Conservation (phyloP, 2,888 invertebrate species). For the Nemotelus nigrinus region DNA sequence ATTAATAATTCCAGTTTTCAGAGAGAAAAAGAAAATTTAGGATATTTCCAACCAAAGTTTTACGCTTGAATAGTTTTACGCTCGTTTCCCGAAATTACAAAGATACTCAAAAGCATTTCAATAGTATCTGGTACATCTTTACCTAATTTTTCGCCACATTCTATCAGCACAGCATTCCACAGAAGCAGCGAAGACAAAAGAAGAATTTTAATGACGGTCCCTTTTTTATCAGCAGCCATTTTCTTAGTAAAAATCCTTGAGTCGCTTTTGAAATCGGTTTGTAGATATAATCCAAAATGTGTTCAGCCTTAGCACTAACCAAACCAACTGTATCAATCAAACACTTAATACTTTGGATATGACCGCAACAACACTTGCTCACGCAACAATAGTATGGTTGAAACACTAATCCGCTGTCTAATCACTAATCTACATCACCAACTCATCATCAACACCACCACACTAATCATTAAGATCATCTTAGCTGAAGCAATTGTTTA, state of each 20-base stretch:
- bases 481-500: too few relatives aligned
- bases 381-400: not conserved
- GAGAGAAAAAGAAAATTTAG: too few relatives aligned
- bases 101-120: too few relatives aligned
- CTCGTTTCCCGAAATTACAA: too few relatives aligned
- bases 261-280: not conserved
- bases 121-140: not conserved
- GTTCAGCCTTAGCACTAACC: too few relatives aligned
- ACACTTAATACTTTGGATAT: too few relatives aligned
- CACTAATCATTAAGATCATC: conserved; percentile 14
- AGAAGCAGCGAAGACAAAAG: conserved; percentile 17
- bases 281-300: too few relatives aligned
- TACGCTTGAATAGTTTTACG: too few relatives aligned
- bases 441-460: conserved; percentile 22
- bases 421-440: conserved; percentile 7
- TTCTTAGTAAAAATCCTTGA: conserved; percentile 10
- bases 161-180: conserved; percentile 14
- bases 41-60: too few relatives aligned
- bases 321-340: too few relatives aligned
- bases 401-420: conserved; percentile 21
- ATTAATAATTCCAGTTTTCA: too few relatives aligned
- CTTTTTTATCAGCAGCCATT: conserved; percentile 3
- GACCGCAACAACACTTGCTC: not conserved
- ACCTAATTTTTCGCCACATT: conserved; percentile 44
- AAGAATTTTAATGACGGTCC: not conserved